phyloP scores from a whole-genome alignment of 2,797 vertebrate genomes.

The Uromys caudimaculatus region DNA sequence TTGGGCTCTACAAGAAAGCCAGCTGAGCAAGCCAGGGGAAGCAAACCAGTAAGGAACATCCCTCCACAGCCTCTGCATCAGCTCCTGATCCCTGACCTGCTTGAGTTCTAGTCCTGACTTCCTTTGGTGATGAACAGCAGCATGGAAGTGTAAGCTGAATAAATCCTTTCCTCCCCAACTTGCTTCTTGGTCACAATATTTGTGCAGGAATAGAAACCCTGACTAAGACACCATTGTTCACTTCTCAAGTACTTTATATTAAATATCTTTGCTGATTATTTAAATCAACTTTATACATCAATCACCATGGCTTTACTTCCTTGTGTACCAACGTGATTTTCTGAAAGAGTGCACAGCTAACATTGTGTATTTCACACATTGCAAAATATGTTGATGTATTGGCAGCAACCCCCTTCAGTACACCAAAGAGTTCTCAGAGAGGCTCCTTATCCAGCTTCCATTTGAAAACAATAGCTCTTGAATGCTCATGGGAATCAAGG shows the following conservation, averaged over 20 bases:
- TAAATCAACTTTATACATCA: neutral
- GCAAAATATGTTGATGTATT: neutral
- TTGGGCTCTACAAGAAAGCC: no score
- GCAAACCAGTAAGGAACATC: no score
- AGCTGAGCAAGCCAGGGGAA: no score
- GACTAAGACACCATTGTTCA: neutral
- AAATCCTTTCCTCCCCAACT: no score
- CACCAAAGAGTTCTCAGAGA: neutral
- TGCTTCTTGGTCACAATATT: no score
- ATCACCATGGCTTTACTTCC: neutral
- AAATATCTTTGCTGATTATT: neutral
- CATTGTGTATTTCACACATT: neutral
- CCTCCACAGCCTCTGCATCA: no score
- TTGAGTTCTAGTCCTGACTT: no score
- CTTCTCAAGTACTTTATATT: neutral
- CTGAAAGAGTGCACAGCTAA: neutral
- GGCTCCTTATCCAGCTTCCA: no score
- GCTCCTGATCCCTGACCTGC: no score
- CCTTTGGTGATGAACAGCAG: no score
- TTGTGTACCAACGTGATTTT: neutral
- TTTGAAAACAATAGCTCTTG: neutral
- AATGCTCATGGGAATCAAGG: neutral
- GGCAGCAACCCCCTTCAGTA: neutral
- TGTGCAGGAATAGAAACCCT: no score
- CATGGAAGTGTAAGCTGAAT: no score